Percentiles rank a stretch among this genome's conserved stretches.
Evolutionary conservation across 2,888 invertebrate species (phyloP).

Genomic region (Harpagoxenus sublaevis): DNA sequence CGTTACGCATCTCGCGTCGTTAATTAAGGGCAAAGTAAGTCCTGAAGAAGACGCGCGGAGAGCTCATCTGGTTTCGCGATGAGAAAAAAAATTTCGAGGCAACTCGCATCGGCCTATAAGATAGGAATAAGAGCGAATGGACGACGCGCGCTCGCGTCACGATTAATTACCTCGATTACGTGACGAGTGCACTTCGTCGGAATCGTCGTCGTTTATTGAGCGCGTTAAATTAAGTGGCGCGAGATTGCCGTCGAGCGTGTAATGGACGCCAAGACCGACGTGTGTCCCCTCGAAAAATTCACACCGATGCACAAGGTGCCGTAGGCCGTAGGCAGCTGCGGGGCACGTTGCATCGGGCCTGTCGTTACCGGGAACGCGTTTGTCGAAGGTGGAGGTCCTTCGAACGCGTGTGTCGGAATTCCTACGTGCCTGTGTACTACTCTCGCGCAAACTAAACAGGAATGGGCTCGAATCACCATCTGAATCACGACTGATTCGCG

Average conservation of each 20-base stretch:
- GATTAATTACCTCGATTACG: constrained; percentile 74
- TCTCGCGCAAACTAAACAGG: constrained; percentile 16
- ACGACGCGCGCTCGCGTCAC: constrained; percentile 54
- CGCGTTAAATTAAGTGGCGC: constrained; percentile 68
- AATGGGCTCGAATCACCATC: neutral
- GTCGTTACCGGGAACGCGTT: constrained; percentile 1
- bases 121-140: constrained; percentile 24
- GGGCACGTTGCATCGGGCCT: neutral
- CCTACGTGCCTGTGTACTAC: neutral
- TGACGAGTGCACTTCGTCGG: constrained; percentile 60
- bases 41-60: neutral
- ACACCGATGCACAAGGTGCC: constrained; percentile 3
- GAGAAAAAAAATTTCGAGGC: constrained; percentile 8
- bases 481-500: neutral
- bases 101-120: constrained; percentile 10
- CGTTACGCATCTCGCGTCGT: neutral
- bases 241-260: constrained; percentile 63
- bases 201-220: constrained; percentile 70
- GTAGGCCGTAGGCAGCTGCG: constrained; percentile 26
- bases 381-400: neutral
- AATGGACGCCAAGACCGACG: constrained; percentile 64
- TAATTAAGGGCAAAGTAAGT: constrained; percentile 27
- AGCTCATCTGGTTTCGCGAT: neutral
- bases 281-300: constrained; percentile 48
- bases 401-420: constrained; percentile 5